These are phyloP conservation scores for Drosophila histrio DNA, from an alignment of 2,888 invertebrate genomes.

Conservation along the genomic window DNA sequence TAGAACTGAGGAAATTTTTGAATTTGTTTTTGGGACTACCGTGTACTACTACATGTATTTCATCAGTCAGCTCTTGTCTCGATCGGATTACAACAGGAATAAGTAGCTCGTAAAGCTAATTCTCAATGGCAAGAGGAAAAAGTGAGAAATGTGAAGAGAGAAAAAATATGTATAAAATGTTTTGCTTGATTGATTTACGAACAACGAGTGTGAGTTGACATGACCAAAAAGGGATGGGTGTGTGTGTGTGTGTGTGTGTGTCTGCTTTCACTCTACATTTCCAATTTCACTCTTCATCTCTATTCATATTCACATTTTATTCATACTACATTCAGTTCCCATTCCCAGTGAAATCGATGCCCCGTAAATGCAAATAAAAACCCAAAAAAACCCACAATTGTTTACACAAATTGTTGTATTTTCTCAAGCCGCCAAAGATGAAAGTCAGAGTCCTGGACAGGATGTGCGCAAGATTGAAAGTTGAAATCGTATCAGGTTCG, in stretches of 20 bases:
- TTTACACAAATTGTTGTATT: constrained; percentile 65
- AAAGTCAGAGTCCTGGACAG: constrained; percentile 59
- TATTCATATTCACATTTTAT: constrained; percentile 24
- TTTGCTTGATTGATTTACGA: constrained; percentile 74
- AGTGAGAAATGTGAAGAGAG: constrained; percentile 17
- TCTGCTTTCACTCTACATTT: constrained; percentile 42
- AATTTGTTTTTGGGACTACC: constrained; percentile 34
- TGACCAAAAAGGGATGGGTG: constrained; percentile 8
- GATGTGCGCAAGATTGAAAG: constrained; percentile 43
- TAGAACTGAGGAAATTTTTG: constrained; percentile 8
- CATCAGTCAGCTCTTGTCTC: constrained; percentile 48
- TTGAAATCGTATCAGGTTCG: constrained; percentile 32
- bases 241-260: too few relatives aligned
- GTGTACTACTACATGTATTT: constrained; percentile 12
- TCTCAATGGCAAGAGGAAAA: constrained; percentile 34
- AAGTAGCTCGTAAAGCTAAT: constrained; percentile 54
- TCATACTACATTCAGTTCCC: constrained; percentile 44
- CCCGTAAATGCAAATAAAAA: constrained; percentile 64
- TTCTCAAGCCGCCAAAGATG: constrained; percentile 69
- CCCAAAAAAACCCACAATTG: constrained; percentile 30
- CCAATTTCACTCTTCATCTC: constrained; percentile 59
- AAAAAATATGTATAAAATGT: constrained; percentile 33
- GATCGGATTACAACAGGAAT: constrained; percentile 57
- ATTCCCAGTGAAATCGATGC: constrained; percentile 70
- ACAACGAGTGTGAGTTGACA: constrained; percentile 30